Base-by-base conservation (phyloP, 2,113 vertebrate species). In the Pituophis catenifer region DNA sequence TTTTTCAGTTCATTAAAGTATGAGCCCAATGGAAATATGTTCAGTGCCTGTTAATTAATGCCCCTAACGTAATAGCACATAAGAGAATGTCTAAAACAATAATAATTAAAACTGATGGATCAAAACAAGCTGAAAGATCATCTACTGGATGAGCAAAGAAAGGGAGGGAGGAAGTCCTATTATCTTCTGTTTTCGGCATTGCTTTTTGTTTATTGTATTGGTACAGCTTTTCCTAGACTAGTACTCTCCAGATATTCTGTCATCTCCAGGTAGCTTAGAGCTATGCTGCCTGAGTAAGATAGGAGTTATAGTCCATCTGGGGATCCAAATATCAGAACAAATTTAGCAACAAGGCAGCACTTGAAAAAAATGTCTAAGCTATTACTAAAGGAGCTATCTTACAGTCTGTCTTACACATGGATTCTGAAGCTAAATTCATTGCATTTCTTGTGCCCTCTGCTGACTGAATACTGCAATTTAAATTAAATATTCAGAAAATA, bases 391-490 rank as follows among this genome's bases (percentile, higher is more conserved):
- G 57, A 55, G 92, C 91, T 91, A 70, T 91, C 89, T 50, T 92
- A 75, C 1, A 1, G 11, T 93, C 65, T 90, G 3, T 91, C 23
- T n/a, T 92, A 92, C 48, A 54, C 52, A 87, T 93, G 54, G 15
- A 52, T 89, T 92, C 17, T 13, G 52, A 88, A 88, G n/a, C 54
- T 0, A 59, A 91, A 94, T 94, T 95, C 90, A 88, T 94, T 96
- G 96, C 93, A 97, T 97, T 93, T 93, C 85, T 92, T 97, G 96
- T 96, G 95, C 97, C 97, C 98, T 97, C 98, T 98, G 93, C 97
- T 97, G 98, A 93, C 91, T 88, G 15, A 90, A 10, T 94, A 19
- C 59, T 89, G 2, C 33, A 95, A 9, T 62, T 65, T 65, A 11
- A 58, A 21, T 53, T 88, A 88, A 65, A 92, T 52, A 3, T 38